Conservation (phyloP, 2,888 invertebrate species). For the Abrostola tripartita region DNA sequence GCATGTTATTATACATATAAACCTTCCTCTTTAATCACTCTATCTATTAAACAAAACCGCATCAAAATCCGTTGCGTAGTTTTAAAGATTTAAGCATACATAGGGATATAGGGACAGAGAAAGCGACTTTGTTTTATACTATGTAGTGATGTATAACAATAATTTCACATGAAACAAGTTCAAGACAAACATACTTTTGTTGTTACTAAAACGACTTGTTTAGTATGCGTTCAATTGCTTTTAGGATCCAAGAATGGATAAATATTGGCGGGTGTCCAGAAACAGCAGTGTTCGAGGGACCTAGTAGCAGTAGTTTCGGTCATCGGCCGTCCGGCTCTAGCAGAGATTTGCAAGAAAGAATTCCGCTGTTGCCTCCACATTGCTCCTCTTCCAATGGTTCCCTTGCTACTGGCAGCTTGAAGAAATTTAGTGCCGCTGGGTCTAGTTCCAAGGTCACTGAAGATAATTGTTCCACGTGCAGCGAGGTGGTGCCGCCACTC, state of each 20-base stretch:
- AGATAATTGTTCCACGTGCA: conserved; percentile 80
- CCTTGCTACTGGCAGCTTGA: conserved; percentile 79
- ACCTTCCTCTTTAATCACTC: too few relatives aligned
- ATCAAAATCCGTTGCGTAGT: too few relatives aligned
- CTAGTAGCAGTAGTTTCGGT: conserved; percentile 68
- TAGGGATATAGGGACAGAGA: too few relatives aligned
- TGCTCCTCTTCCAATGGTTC: conserved; percentile 85
- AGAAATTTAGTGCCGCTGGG: conserved; percentile 77
- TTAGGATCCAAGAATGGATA: conserved; percentile 79
- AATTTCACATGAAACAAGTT: too few relatives aligned
- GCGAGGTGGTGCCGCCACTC: conserved; percentile 81
- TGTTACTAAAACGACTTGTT: too few relatives aligned
- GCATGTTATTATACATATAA: too few relatives aligned
- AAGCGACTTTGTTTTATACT: too few relatives aligned
- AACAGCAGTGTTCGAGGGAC: conserved; percentile 71
- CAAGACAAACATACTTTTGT: background rate
- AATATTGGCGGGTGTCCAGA: conserved; percentile 81
- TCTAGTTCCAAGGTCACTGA: conserved; percentile 75
- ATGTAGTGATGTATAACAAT: too few relatives aligned
- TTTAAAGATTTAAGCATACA: too few relatives aligned
- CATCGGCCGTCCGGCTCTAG: conserved; percentile 72
- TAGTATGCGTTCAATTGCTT: too few relatives aligned
- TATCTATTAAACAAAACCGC: too few relatives aligned
- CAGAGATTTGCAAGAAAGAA: conserved; percentile 79
- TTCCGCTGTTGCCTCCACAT: conserved; percentile 81